Conservation (phyloP, 2,888 invertebrate species). For the Oxyscelio sp. region DNA sequence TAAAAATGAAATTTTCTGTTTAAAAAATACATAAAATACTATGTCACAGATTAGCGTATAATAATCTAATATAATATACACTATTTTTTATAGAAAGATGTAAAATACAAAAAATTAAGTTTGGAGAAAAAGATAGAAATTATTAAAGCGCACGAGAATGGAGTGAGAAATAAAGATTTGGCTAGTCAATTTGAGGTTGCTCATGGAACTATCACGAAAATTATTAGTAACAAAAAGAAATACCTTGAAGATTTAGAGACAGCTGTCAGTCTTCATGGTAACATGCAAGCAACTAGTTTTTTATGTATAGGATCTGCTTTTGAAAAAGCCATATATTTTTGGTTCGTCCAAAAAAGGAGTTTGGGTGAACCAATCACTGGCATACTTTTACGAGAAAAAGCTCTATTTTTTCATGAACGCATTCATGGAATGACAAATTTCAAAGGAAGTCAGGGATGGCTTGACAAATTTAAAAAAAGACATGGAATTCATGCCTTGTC, state of each 20-base stretch:
- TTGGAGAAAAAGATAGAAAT: conserved; percentile 13
- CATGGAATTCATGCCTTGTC: conserved; percentile 4
- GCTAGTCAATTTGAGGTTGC: not conserved
- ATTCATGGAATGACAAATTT: conserved; percentile 4
- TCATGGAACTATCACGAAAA: conserved; percentile 22
- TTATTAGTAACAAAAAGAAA: conserved; percentile 12
- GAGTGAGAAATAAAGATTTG: conserved; percentile 8
- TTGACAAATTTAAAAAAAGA: not conserved
- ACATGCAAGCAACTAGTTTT: not conserved
- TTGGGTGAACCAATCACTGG: not conserved
- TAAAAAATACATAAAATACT: too few relatives aligned
- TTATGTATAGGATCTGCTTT: not conserved
- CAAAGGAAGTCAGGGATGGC: not conserved
- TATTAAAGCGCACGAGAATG: not conserved
- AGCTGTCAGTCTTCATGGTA: not conserved
- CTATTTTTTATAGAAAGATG: too few relatives aligned
- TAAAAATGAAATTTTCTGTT: too few relatives aligned
- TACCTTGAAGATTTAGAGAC: conserved; percentile 6
- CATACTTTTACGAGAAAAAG: not conserved
- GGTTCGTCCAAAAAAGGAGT: conserved; percentile 2
- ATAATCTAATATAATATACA: too few relatives aligned
- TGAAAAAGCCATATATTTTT: conserved; percentile 23
- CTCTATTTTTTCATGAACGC: not conserved
- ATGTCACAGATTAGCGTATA: too few relatives aligned
- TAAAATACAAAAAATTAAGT: not conserved